Percentiles rank a stretch among this genome's conserved stretches.
These are phyloP conservation scores for Tetraneura akinire DNA, from an alignment of 1,140 invertebrate genomes.

Conservation along the genomic window DNA sequence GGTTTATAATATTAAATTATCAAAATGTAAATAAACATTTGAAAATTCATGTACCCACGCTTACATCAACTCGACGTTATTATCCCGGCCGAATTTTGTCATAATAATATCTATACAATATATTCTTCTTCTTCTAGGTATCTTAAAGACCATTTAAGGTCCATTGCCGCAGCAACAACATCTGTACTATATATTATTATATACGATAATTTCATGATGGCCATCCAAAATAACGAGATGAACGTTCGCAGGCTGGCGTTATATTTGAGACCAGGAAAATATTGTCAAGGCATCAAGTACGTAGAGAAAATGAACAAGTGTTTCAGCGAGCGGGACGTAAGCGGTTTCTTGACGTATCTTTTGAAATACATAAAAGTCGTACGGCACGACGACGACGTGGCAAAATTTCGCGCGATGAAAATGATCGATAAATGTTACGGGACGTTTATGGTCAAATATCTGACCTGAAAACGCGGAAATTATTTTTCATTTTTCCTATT, in stretches of 20 bases:
- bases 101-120: no score
- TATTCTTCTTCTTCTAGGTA: no score
- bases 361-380: background rate
- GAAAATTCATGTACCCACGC: no score
- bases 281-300: background rate
- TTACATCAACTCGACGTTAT: no score
- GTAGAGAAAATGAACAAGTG: background rate
- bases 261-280: background rate
- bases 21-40: no score
- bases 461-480: no score
- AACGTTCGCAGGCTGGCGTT: background rate
- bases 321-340: background rate
- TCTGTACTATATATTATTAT: no score
- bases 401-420: background rate
- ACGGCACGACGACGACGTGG: background rate
- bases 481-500: no score
- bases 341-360: background rate
- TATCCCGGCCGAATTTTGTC: no score
- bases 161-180: no score
- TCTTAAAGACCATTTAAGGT: no score
- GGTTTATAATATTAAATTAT: no score
- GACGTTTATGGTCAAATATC: background rate
- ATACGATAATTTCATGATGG: background rate
- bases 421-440: constrained; percentile 15
- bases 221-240: background rate